These are phyloP conservation scores for Typhlichthys eigenmanni DNA, from an alignment of 2,797 vertebrate species.

Conservation along the genomic window DNA sequence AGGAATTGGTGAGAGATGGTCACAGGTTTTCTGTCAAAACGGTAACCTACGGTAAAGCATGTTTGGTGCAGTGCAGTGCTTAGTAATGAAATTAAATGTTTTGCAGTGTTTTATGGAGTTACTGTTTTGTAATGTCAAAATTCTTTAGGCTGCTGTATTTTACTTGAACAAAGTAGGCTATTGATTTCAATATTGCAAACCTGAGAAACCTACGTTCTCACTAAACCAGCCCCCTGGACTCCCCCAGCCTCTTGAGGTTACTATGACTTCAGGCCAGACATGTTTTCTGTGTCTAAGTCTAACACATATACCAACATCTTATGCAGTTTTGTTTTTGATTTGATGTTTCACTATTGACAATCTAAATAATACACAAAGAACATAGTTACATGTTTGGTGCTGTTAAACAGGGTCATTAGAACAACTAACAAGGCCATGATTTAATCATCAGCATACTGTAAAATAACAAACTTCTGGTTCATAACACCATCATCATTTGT, in stretches of 20 bases:
- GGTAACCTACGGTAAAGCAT: constrained; percentile 7
- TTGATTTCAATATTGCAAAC: not conserved
- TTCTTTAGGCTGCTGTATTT: not conserved
- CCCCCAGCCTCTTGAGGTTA: not conserved
- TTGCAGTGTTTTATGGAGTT: not conserved
- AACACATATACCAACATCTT: constrained; percentile 19
- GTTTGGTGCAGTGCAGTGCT: not conserved
- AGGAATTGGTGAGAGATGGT: constrained; percentile 24
- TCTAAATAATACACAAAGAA: constrained; percentile 31
- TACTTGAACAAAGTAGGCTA: not conserved
- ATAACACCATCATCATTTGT: constrained; percentile 20
- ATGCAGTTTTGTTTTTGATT: constrained; percentile 24
- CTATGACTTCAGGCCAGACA: not conserved
- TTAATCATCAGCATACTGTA: constrained; percentile 21
- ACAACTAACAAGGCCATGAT: constrained; percentile 23
- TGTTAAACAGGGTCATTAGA: constrained; percentile 23
- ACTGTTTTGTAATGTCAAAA: not conserved
- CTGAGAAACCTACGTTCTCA: not conserved
- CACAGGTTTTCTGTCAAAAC: constrained; percentile 13
- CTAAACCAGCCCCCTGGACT: constrained; percentile 5
- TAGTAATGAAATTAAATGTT: constrained; percentile 5
- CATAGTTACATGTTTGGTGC: constrained; percentile 36
- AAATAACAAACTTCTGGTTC: constrained; percentile 9
- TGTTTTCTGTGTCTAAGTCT: no score
- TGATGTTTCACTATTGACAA: constrained; percentile 39